These are phyloP conservation scores for Heliopora coerulea DNA, from an alignment of 92 coral and sea anemone genomes.

Conservation along the genomic window DNA sequence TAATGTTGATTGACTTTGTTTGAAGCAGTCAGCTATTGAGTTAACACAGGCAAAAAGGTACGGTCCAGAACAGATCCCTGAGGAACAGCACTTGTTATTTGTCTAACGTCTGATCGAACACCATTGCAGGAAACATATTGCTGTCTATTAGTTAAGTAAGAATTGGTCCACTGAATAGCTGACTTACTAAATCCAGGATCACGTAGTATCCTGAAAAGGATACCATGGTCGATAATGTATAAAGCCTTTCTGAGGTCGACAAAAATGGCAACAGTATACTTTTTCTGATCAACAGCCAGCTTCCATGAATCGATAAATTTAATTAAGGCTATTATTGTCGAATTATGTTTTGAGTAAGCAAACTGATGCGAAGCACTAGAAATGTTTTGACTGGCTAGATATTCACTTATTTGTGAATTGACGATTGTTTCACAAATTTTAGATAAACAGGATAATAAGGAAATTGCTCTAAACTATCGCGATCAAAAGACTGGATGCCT, in stretches of 20 bases:
- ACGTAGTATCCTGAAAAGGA: neutral
- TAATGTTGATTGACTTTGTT: neutral
- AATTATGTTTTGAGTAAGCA: neutral
- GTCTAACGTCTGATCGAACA: neutral
- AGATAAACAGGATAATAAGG: constrained; percentile 1
- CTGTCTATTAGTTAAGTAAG: neutral
- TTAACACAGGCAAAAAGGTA: neutral
- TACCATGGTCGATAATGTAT: neutral
- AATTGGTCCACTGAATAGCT: neutral
- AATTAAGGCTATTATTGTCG: neutral
- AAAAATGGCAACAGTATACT: neutral
- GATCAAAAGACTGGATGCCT: neutral
- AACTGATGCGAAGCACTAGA: neutral
- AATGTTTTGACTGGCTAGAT: neutral
- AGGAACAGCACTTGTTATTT: neutral
- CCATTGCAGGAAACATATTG: neutral
- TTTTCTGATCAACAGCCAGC: neutral
- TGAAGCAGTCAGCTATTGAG: neutral
- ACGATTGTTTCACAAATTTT: constrained; percentile 1
- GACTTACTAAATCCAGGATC: neutral
- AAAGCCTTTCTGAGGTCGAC: constrained; percentile 21
- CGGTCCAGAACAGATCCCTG: constrained; percentile 26
- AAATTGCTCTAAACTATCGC: constrained; percentile 19
- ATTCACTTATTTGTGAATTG: neutral
- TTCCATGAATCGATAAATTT: constrained; percentile 3